phyloP scores from a whole-genome alignment of 1,140 invertebrate species.

The Drosophila pachea region DNA sequence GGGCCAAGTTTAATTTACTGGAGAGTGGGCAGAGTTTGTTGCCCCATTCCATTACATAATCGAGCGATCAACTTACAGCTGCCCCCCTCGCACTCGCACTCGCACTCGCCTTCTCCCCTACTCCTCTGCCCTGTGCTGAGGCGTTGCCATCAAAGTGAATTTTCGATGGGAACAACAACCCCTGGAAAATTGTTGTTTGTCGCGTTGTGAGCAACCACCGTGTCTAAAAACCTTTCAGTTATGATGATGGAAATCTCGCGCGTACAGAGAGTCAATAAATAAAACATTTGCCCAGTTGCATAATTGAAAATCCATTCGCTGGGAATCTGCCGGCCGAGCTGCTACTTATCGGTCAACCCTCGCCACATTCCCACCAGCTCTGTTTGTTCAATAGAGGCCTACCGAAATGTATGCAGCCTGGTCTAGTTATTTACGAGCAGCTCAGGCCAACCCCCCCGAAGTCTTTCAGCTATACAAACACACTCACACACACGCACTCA shows the following conservation, averaged over 20 bases:
- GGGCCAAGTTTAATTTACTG: conserved; percentile 49
- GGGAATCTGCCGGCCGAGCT: conserved; percentile 38
- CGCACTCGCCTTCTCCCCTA: not conserved
- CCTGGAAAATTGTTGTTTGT: conserved; percentile 25
- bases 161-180: conserved; percentile 44
- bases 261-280: conserved; percentile 66
- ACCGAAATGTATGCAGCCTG: conserved; percentile 33
- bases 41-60: conserved; percentile 58
- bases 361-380: conserved; percentile 1
- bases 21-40: conserved; percentile 49
- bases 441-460: conserved; percentile 33
- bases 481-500: conserved; percentile 24
- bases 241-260: conserved; percentile 40
- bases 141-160: conserved; percentile 54
- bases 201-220: conserved; percentile 59
- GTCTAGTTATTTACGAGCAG: conserved; percentile 36
- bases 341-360: conserved; percentile 60
- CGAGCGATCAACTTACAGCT: conserved; percentile 53
- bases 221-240: conserved; percentile 58
- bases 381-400: conserved; percentile 31
- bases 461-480: conserved; percentile 5
- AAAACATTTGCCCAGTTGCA: conserved; percentile 73
- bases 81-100: conserved; percentile 1
- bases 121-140: not conserved
- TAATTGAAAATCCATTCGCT: conserved; percentile 66